A percentile compares a stretch with the other conserved stretches of the same genome.
Conservation (phyloP, 2,113 vertebrate genomes). For the Panthera uncia region DNA sequence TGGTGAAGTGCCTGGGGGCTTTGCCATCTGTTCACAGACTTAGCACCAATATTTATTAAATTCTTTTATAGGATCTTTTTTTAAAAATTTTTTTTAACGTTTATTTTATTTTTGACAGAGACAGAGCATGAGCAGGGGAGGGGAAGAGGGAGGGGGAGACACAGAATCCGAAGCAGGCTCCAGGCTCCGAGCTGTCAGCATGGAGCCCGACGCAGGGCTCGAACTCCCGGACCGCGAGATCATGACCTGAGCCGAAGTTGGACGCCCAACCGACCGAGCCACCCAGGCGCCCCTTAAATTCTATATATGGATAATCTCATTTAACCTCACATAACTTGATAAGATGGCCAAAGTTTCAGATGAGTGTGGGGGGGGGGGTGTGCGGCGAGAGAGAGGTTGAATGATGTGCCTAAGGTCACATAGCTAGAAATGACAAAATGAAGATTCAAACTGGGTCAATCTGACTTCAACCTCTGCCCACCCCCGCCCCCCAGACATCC, state of each 20-base stretch:
- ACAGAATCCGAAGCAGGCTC: no score
- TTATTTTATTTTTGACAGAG: no score
- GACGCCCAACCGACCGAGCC: no score
- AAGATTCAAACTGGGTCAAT: not conserved
- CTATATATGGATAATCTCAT: not conserved
- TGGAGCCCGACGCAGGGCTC: no score
- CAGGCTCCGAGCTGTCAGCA: no score
- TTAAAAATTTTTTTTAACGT: no score
- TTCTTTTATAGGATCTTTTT: not conserved
- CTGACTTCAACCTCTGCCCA: not conserved
- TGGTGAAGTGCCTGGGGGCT: not conserved
- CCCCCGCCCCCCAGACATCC: not conserved
- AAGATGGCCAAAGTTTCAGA: not conserved
- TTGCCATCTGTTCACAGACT: not conserved
- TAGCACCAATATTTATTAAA: constrained; percentile 42
- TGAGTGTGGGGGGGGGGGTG: not conserved
- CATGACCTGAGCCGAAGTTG: no score
- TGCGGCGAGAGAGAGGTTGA: not conserved
- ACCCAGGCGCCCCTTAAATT: not conserved
- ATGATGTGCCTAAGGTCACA: not conserved
- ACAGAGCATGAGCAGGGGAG: no score
- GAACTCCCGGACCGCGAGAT: no score
- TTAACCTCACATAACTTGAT: not conserved
- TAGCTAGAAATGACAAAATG: not conserved
- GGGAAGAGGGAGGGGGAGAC: no score